These are phyloP conservation scores for Drosophila persimilis DNA, from an alignment of 1,140 invertebrate species.

Conservation along the genomic window DNA sequence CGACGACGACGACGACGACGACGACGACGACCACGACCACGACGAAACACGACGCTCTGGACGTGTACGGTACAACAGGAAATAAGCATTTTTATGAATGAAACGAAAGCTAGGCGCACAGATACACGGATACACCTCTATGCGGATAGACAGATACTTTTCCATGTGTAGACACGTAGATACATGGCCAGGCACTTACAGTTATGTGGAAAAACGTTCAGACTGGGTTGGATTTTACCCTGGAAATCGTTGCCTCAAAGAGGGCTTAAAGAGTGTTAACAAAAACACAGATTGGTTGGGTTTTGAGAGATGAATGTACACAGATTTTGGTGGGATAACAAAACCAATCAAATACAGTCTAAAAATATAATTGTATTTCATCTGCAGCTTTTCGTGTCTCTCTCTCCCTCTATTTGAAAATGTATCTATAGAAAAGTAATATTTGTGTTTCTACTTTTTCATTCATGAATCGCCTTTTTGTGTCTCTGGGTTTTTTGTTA, in stretches of 20 bases:
- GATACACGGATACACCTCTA: slow-evolving; percentile 29
- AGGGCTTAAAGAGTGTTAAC: too few species aligned
- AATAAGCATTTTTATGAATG: slow-evolving; percentile 81
- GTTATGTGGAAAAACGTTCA: slow-evolving; percentile 45
- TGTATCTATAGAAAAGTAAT: neutral
- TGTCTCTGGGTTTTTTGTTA: slow-evolving; percentile 47
- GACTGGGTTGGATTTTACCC: too few species aligned
- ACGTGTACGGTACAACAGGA: slow-evolving; percentile 69
- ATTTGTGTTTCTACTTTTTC: slow-evolving; percentile 51
- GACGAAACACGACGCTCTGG: slow-evolving; percentile 64
- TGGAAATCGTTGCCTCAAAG: too few species aligned
- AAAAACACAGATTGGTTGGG: too few species aligned
- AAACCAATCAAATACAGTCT: too few species aligned
- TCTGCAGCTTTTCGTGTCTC: neutral
- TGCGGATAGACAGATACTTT: slow-evolving; percentile 20
- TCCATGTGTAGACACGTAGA: slow-evolving; percentile 1
- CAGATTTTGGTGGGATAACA: too few species aligned
- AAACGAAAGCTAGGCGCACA: slow-evolving; percentile 64
- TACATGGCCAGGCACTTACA: slow-evolving; percentile 46
- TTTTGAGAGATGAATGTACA: too few species aligned
- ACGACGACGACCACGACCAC: slow-evolving; percentile 12
- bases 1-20: too few species aligned
- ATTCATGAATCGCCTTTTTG: slow-evolving; percentile 48
- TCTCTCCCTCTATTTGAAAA: neutral
- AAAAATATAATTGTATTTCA: too few species aligned